phyloP scores from a whole-genome alignment of 2,113 vertebrate genomes.

The Pteruthius melanotis region DNA sequence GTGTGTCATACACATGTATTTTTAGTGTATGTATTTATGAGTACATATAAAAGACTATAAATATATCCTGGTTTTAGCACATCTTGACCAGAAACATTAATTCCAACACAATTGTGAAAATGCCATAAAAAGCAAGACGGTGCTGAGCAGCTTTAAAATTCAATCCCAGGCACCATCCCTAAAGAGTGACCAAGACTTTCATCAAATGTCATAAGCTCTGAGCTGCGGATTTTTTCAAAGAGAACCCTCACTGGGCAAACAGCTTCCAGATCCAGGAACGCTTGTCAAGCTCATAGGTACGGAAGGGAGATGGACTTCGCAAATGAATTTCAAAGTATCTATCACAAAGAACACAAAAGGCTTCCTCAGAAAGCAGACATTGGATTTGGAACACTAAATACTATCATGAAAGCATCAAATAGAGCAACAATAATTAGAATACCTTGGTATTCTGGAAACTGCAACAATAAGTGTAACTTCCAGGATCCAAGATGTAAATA shows the following conservation, averaged over 20 bases:
- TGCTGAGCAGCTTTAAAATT: neutral
- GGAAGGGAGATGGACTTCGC: neutral
- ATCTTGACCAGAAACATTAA: constrained; percentile 1
- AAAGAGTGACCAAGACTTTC: constrained; percentile 9
- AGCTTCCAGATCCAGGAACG: neutral
- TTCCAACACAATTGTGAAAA: constrained; percentile 9
- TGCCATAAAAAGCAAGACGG: neutral
- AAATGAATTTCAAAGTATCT: neutral
- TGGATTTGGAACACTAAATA: constrained; percentile 18
- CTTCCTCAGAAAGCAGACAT: neutral
- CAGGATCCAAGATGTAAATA: constrained; percentile 49
- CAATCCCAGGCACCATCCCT: neutral
- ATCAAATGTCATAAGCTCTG: neutral
- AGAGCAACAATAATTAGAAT: constrained; percentile 37
- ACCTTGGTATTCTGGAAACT: constrained; percentile 31
- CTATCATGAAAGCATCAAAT: neutral
- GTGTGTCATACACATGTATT: neutral
- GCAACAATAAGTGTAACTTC: constrained; percentile 7
- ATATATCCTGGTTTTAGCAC: neutral
- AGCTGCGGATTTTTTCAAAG: neutral
- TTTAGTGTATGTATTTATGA: neutral
- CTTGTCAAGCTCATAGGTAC: neutral
- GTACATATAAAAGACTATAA: neutral
- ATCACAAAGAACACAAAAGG: neutral
- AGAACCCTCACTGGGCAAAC: neutral